Evolutionary conservation across 1,140 invertebrate genomes (phyloP).

Genomic region (Drosophila funebris): DNA sequence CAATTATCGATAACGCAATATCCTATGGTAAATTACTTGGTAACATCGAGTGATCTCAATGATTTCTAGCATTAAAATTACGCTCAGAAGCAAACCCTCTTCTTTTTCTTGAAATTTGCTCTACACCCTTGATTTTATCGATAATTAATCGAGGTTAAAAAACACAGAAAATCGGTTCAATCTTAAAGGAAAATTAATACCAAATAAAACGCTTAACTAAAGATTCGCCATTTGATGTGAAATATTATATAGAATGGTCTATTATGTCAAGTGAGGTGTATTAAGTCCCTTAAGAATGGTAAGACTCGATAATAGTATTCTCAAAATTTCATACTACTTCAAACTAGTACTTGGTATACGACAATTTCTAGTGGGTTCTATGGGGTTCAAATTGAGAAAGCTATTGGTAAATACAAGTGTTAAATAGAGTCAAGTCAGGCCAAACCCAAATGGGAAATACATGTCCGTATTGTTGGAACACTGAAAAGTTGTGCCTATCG

Average conservation of each 20-base stretch:
- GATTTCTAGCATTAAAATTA: too few relatives aligned
- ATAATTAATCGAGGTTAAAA: too few relatives aligned
- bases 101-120: too few relatives aligned
- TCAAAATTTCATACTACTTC: background rate
- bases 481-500: background rate
- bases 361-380: background rate
- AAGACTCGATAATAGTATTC: background rate
- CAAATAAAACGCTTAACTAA: too few relatives aligned
- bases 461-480: background rate
- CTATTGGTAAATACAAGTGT: background rate
- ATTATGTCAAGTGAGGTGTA: background rate
- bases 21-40: too few relatives aligned
- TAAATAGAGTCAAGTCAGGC: background rate
- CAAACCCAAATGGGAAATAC: constrained; percentile 5
- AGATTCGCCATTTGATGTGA: too few relatives aligned
- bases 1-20: too few relatives aligned
- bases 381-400: background rate
- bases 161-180: too few relatives aligned
- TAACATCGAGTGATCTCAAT: too few relatives aligned
- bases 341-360: background rate
- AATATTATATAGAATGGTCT: background rate
- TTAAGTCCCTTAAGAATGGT: background rate
- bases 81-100: too few relatives aligned
- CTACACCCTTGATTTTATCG: too few relatives aligned
- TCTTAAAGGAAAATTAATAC: too few relatives aligned